phyloP scores from a whole-genome alignment of 2,888 invertebrate genomes.

The Melitaea athalia region DNA sequence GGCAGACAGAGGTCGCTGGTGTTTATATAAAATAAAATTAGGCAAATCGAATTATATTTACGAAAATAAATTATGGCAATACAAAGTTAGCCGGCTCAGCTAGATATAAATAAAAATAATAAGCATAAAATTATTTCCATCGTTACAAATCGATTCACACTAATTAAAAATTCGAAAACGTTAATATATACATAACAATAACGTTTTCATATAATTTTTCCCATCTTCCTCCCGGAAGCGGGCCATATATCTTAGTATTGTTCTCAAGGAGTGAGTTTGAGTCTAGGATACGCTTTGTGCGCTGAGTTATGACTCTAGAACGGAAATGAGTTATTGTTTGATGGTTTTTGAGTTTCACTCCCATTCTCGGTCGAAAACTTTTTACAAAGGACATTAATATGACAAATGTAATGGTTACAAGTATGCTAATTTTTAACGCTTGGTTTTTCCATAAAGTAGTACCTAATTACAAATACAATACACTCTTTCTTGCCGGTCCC shows the following conservation, averaged over 20 bases:
- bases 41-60: no score
- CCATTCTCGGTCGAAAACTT: conserved; percentile 7
- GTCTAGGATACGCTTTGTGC: conserved; percentile 54
- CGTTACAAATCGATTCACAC: no score
- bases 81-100: no score
- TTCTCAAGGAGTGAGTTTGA: conserved; percentile 61
- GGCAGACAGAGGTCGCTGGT: no score
- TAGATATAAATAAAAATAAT: no score
- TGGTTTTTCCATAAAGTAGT: no score
- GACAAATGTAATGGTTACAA: conserved; percentile 1
- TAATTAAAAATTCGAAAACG: background rate
- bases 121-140: no score
- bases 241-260: conserved; percentile 65
- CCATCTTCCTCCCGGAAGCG: conserved; percentile 53
- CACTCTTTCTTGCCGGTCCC: no score
- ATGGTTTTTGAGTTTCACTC: conserved; percentile 47
- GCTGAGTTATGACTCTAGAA: conserved; percentile 56
- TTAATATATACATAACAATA: conserved; percentile 20
- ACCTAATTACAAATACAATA: no score
- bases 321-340: conserved; percentile 65
- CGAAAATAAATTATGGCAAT: no score
- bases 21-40: no score
- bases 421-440: conserved; percentile 4
- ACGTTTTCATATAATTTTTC: conserved; percentile 53
- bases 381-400: conserved; percentile 13